phyloP scores from a whole-genome alignment of 2,888 invertebrate species.

The Diplolepis rosae region DNA sequence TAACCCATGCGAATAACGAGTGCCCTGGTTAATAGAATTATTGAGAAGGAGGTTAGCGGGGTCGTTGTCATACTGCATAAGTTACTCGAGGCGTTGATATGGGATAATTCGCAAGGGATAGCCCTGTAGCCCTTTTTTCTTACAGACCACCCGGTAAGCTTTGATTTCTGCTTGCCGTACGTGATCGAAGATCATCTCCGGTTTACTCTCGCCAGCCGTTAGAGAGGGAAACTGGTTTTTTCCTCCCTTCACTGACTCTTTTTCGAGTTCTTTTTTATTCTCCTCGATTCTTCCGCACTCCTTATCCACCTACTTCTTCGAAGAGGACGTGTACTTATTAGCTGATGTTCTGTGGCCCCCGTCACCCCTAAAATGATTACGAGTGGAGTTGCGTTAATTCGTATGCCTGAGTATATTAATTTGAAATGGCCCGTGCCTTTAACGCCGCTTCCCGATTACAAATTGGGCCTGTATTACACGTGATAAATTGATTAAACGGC shows the following conservation, averaged over 20 bases:
- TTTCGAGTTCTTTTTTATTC: slow-evolving; percentile 28
- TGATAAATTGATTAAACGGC: slow-evolving; percentile 47
- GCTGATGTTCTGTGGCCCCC: slow-evolving; percentile 32
- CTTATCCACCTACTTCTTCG: slow-evolving; percentile 30
- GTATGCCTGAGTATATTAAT: slow-evolving; percentile 38
- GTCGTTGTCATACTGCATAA: not conserved
- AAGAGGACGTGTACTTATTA: slow-evolving; percentile 40
- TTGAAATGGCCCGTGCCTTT: slow-evolving; percentile 37
- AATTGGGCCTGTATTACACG: slow-evolving; percentile 47
- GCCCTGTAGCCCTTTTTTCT: slow-evolving; percentile 29
- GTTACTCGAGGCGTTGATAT: slow-evolving; percentile 33
- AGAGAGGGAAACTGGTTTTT: slow-evolving; percentile 42
- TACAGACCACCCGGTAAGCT: slow-evolving; percentile 47
- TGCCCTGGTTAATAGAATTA: slow-evolving; percentile 1
- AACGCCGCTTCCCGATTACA: slow-evolving; percentile 38
- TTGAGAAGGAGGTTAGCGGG: not conserved
- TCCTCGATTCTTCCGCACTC: slow-evolving; percentile 33
- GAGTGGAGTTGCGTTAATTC: slow-evolving; percentile 10
- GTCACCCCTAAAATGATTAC: not conserved
- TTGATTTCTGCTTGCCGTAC: slow-evolving; percentile 36
- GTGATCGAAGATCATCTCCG: slow-evolving; percentile 47
- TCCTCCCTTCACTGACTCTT: slow-evolving; percentile 15
- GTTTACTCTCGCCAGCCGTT: slow-evolving; percentile 41
- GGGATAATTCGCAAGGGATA: slow-evolving; percentile 13
- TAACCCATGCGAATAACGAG: not conserved